phyloP scores from a whole-genome alignment of 2,113 vertebrate genomes.

The Sminthopsis crassicaudata region DNA sequence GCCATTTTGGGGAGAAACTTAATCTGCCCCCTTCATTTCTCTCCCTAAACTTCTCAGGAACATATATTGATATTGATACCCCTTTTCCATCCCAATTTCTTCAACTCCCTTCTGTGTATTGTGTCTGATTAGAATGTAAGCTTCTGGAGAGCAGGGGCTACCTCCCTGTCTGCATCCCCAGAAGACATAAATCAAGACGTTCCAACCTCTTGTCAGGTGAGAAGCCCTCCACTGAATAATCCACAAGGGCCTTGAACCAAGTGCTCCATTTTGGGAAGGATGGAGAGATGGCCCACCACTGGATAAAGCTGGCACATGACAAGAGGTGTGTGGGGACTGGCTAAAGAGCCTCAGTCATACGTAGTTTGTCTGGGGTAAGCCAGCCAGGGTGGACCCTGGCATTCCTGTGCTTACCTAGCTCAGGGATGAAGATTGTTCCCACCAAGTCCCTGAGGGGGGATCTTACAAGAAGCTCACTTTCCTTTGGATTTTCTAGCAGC shows the following conservation, averaged over 20 bases:
- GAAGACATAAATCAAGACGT: too few species aligned
- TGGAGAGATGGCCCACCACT: not conserved
- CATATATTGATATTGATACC: not conserved
- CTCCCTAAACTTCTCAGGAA: not conserved
- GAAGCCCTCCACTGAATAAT: not conserved
- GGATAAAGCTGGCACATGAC: not conserved
- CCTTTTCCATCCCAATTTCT: not conserved
- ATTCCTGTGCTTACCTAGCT: fast-evolving
- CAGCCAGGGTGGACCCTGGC: not conserved
- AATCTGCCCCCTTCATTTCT: not conserved
- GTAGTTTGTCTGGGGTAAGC: not conserved
- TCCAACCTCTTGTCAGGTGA: not conserved
- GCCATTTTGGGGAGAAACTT: not conserved
- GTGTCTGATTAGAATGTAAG: too few species aligned
- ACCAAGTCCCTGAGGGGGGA: not conserved
- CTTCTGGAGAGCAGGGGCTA: too few species aligned
- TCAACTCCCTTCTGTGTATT: too few species aligned
- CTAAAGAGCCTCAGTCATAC: not conserved
- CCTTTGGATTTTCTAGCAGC: not conserved
- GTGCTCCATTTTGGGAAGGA: not conserved
- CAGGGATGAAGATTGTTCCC: not conserved
- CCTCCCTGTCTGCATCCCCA: too few species aligned
- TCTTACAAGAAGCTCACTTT: not conserved
- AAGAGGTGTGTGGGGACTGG: not conserved
- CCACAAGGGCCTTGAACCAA: not conserved